A percentile compares a stretch with the other conserved stretches of the same genome.
Evolutionary conservation across 2,797 vertebrate genomes (phyloP).

Genomic region (Tragelaphus oryx): DNA sequence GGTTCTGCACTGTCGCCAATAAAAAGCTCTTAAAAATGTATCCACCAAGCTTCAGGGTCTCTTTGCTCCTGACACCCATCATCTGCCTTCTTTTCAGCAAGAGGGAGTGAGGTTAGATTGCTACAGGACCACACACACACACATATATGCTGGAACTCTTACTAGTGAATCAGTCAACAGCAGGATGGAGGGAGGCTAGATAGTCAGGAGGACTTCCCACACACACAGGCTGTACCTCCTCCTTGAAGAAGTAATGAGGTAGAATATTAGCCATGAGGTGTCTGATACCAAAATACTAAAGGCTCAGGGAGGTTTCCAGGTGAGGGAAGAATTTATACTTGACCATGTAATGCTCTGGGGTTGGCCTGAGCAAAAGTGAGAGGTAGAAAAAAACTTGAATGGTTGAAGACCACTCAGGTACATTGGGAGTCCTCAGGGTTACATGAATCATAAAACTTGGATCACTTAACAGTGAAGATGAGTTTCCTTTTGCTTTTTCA

Average conservation of each 20-base stretch:
- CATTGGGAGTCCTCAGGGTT: background rate
- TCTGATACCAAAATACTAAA: background rate
- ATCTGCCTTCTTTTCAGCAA: background rate
- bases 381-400: background rate
- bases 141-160: background rate
- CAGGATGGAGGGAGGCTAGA: background rate
- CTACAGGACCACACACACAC: background rate
- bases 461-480: background rate
- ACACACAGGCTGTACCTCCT: background rate
- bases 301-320: background rate
- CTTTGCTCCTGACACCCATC: background rate
- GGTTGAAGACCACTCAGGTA: background rate
- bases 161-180: background rate
- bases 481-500: background rate
- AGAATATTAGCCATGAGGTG: background rate
- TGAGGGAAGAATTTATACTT: background rate
- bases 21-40: slow-evolving; percentile 63
- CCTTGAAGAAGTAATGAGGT: background rate
- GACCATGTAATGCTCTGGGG: background rate
- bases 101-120: background rate
- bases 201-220: background rate
- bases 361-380: background rate
- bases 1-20: slow-evolving; percentile 74
- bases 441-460: background rate
- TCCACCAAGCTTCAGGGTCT: background rate